Evolutionary conservation across 2,797 vertebrate genomes (phyloP).

Genomic region (Phyllotis vaccarum): DNA sequence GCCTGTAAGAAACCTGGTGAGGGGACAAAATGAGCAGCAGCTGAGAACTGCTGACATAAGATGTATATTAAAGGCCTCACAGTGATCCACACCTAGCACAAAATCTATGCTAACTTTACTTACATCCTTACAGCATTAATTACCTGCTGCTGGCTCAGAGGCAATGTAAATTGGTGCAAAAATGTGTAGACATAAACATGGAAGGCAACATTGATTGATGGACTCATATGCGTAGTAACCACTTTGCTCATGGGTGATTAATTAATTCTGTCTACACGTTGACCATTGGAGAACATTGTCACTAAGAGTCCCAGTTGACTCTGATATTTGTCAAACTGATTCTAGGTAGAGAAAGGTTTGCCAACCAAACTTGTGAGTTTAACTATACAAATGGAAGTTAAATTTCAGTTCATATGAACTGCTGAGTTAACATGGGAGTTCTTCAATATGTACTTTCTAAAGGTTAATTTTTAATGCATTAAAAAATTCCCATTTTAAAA

Average conservation of each 20-base stretch:
- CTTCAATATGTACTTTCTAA: constrained; percentile 34
- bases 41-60: constrained; percentile 44
- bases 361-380: constrained; percentile 27
- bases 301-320: not conserved
- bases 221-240: not conserved
- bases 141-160: constrained; percentile 51
- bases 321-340: constrained; percentile 14
- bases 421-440: constrained; percentile 49
- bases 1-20: not conserved
- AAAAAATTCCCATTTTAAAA: constrained; percentile 28
- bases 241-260: not conserved
- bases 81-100: constrained; percentile 24
- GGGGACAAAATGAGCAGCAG: not conserved
- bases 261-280: not conserved
- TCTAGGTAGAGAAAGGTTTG: constrained; percentile 48
- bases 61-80: not conserved
- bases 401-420: constrained; percentile 51
- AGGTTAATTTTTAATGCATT: constrained; percentile 42
- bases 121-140: constrained; percentile 9
- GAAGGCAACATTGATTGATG: not conserved
- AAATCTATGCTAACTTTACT: constrained; percentile 43
- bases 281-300: not conserved
- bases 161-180: constrained; percentile 10
- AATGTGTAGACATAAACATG: not conserved
- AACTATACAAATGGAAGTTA: constrained; percentile 50